Evolutionary conservation across 2,113 vertebrate genomes (phyloP), one percentile per base, ranked within the genome.

Genomic region (Ariopsis seemanni): DNA sequence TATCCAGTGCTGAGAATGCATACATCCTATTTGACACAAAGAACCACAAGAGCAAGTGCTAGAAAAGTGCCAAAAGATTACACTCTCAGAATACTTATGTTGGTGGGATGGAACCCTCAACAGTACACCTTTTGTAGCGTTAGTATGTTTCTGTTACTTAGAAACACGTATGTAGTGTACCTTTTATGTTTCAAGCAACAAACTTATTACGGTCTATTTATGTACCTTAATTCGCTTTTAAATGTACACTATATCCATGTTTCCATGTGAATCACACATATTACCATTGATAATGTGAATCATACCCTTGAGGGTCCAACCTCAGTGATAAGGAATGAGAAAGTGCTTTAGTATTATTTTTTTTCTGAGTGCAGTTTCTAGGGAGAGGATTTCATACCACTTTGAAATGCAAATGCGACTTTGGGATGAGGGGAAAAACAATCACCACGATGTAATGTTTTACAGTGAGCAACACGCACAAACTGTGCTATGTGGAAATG

Each of bases 1-100:
- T 99, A 93, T 99, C 96, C 50, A 99, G 94, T 67, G 97, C 97
- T 0, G 97, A 97, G 94, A 99, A 99, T 2, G 98, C 95, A 7
- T 99, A 99, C 91, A 96, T 96, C 90, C 98, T 99, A 89, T 50
- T 34, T 86, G 83, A 89, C 10, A 86, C 55, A 91, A 65, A 88
- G 5, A 34, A 7, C 60, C 69, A 53, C 14, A 65, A 78, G 17
- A 9, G 30, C 2, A 75, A 78, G 65, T 50, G 18, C 63, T 74
- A 85, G 60, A 69, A 50, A 42, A 18, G 8, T 67, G 18, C 17
- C 25, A 55, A 80, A 58, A 60, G 18, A 3, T 58, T 12, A 42
- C 1, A 42, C 7, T 9, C 7, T 80, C 27, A 58, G 7, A 34
- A 34, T 50, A 75, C 18, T 25, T 75, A 9, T 48, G 71, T 72